Evolutionary conservation across 2,113 vertebrate genomes (phyloP), one percentile per base, ranked within the genome.

Genomic region (Sander lucioperca): DNA sequence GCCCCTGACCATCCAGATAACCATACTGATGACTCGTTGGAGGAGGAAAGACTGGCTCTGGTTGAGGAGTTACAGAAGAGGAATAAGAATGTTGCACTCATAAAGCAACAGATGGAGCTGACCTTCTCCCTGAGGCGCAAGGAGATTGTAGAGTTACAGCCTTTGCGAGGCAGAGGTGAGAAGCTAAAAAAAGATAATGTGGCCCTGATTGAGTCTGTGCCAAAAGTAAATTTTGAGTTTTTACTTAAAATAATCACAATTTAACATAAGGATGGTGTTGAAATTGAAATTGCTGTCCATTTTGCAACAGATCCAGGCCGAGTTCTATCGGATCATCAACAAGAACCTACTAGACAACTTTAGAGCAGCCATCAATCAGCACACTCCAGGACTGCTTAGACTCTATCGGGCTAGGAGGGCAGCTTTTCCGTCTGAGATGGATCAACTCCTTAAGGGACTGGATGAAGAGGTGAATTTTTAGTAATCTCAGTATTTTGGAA

Each of bases 341-440:
- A 81, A 81, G 16, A 51, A 74, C 70, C 79, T 81, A 63, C 30
- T 68, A 14, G 71, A 74, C 19, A 67, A 39, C 62, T 81, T 74
- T n/a, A 74, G 45, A 68, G 56, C 27, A 67, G 70, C 53, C 53
- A 13, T 81, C 43, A 0, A 51, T 51, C 25, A 58, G 57, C 23
- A 58, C 57, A 58, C 57, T 19, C 15, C 2, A 3, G 15, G 68
- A 23, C 48, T 72, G n/a, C 58, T 63, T 3, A 54, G 33, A 72
- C 56, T 45, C 18, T 74, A 50, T 61, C 18, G 21, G 19, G 12
- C 7, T 1, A 33, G 43, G 43, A 74, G 57, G 58, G 36, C 45
- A 50, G 39, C 25, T 62, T 74, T 74, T 51, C 16, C 58, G 36
- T 16, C 45, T 62, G 43, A 74, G 57, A 74, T 61, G 71, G 57